Evolutionary conservation across 1,140 invertebrate genomes (phyloP).

Genomic region (Frieseomelitta varia): DNA sequence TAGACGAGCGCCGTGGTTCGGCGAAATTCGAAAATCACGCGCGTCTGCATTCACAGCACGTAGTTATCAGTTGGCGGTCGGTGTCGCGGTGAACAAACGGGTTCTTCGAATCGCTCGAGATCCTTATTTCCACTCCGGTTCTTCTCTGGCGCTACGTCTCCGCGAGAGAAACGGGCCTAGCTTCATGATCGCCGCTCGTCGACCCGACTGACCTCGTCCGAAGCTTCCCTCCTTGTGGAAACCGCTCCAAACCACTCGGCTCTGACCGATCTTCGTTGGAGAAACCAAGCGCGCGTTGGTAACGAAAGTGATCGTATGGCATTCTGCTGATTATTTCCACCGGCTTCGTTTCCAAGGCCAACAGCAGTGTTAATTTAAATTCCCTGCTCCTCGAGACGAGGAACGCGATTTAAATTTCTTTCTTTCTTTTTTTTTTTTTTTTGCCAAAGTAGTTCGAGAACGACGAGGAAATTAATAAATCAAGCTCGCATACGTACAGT

Average conservation of each 20-base stretch:
- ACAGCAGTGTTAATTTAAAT: neutral
- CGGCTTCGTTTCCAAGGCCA: slow-evolving; percentile 28
- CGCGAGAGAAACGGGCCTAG: slow-evolving; percentile 38
- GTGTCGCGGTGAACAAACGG: slow-evolving; percentile 62
- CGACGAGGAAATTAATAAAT: too few relatives aligned
- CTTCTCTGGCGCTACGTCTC: neutral
- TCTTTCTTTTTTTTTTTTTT: too few relatives aligned
- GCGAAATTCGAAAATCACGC: slow-evolving; percentile 71
- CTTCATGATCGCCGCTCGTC: neutral
- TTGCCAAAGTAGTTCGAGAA: too few relatives aligned
- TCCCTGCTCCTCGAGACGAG: neutral
- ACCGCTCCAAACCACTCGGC: neutral
- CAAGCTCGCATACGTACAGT: neutral
- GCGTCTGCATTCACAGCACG: slow-evolving; percentile 73
- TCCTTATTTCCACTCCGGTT: slow-evolving; percentile 46
- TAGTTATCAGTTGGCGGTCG: slow-evolving; percentile 63
- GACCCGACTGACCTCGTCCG: slow-evolving; percentile 49
- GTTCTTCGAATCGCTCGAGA: slow-evolving; percentile 72
- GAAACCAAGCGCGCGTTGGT: neutral
- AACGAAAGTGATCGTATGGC: slow-evolving; percentile 11
- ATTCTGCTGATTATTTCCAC: neutral
- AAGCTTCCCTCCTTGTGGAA: slow-evolving; percentile 13
- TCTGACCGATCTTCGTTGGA: neutral
- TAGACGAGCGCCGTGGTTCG: slow-evolving; percentile 64
- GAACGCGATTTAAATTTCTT: too few relatives aligned